These are phyloP conservation scores for Melanotaenia trifasciata DNA, from an alignment of 2,797 vertebrate genomes.

Conservation along the genomic window DNA sequence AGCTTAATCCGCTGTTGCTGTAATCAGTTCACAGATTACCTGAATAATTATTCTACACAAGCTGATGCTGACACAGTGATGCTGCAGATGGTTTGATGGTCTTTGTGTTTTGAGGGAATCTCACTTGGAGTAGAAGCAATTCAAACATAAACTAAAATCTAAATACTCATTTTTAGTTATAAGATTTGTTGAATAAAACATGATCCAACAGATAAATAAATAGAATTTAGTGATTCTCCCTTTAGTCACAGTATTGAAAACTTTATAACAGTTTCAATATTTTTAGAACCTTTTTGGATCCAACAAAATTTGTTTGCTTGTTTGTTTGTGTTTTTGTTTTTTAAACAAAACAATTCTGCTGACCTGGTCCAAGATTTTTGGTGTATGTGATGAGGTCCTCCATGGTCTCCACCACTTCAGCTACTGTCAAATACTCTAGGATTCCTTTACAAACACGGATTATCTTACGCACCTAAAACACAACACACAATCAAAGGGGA, in stretches of 20 bases:
- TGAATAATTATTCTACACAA: neutral
- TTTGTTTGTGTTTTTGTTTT: neutral
- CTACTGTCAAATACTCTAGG: constrained; percentile 96
- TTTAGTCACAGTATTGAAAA: neutral
- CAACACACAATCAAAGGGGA: constrained; percentile 28
- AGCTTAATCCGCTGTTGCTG: neutral
- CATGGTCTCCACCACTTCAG: constrained; percentile 98
- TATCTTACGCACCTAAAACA: constrained; percentile 94
- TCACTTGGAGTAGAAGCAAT: too few relatives aligned
- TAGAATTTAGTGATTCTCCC: neutral
- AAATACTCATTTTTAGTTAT: too few relatives aligned
- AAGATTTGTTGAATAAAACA: too few relatives aligned
- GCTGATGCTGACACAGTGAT: neutral
- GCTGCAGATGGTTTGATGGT: neutral
- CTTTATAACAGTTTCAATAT: neutral
- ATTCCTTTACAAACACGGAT: constrained; percentile 99
- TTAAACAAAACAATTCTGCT: constrained; percentile 22
- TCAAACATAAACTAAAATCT: too few relatives aligned
- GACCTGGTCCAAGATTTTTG: constrained; percentile 98
- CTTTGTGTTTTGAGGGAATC: too few relatives aligned
- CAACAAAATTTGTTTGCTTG: too few relatives aligned
- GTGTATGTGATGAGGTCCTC: constrained; percentile 99
- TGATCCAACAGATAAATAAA: neutral
- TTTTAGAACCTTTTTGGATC: neutral
- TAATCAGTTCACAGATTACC: neutral